A percentile compares a stretch with the other conserved stretches of the same genome.
Evolutionary conservation across 2,797 vertebrate species (phyloP).

Genomic region (Poeciliopsis turneri): DNA sequence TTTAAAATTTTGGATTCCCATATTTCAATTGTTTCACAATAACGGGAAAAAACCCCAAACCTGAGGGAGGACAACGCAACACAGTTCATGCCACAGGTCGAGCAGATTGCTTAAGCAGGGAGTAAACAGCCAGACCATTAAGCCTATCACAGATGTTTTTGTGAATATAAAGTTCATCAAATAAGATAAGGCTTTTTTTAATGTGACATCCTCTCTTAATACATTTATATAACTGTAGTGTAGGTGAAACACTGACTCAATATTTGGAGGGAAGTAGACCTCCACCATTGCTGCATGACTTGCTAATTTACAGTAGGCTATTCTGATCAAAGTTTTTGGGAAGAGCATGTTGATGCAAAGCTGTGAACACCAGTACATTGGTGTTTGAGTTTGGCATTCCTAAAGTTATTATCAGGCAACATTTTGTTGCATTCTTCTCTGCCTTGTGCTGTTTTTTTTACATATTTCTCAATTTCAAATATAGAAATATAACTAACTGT

Average conservation of each 20-base stretch:
- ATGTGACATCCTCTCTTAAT: not conserved
- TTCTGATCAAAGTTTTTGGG: not conserved
- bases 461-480: not conserved
- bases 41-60: not conserved
- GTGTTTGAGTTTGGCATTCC: not conserved
- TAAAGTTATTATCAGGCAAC: not conserved
- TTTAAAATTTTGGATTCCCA: not conserved
- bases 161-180: not conserved
- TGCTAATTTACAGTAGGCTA: not conserved
- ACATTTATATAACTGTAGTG: not conserved
- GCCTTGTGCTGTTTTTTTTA: not conserved
- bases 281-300: not conserved
- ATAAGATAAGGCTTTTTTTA: not conserved
- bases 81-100: not conserved
- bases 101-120: not conserved
- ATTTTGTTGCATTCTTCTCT: not conserved
- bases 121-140: conserved; percentile 1
- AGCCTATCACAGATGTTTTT: not conserved
- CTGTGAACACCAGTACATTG: not conserved
- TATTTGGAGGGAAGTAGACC: not conserved
- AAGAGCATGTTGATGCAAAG: not conserved
- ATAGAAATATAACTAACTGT: not conserved
- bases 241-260: not conserved
- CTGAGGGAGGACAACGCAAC: not conserved
- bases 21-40: not conserved